Conservation (phyloP, 2,797 vertebrate genomes). For the Ciconia nigra region DNA sequence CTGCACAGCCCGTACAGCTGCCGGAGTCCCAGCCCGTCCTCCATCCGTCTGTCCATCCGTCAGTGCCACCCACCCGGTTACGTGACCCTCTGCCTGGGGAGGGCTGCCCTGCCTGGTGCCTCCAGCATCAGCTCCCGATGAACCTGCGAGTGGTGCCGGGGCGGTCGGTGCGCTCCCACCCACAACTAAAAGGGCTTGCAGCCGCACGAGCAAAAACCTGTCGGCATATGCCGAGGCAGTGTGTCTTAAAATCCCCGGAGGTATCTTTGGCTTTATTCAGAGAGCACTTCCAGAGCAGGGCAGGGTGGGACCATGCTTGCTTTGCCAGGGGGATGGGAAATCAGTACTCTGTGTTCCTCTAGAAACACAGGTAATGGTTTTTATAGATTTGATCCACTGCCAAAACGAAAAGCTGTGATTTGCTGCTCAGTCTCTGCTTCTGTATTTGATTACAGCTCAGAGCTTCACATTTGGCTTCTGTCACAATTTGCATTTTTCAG, state of each 20-base stretch:
- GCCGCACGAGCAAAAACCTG: fast-evolving
- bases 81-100: fast-evolving
- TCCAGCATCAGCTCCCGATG: neutral
- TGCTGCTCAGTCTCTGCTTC: neutral
- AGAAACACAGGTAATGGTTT: neutral
- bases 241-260: neutral
- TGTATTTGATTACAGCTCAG: neutral
- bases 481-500: neutral
- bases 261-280: neutral
- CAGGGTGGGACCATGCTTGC: neutral
- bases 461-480: neutral
- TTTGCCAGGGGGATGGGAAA: neutral
- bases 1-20: neutral
- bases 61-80: neutral
- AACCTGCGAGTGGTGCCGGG: neutral
- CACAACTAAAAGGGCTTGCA: neutral
- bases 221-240: fast-evolving
- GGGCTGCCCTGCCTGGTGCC: neutral
- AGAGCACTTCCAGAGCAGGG: neutral
- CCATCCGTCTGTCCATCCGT: neutral
- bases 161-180: fast-evolving
- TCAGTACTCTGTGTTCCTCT: neutral
- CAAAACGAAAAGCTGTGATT: neutral
- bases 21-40: neutral
- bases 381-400: neutral